A percentile compares a stretch with the other conserved stretches of the same genome.
Evolutionary conservation across 2,888 invertebrate genomes (phyloP).

Genomic region (Fabriciana adippe): DNA sequence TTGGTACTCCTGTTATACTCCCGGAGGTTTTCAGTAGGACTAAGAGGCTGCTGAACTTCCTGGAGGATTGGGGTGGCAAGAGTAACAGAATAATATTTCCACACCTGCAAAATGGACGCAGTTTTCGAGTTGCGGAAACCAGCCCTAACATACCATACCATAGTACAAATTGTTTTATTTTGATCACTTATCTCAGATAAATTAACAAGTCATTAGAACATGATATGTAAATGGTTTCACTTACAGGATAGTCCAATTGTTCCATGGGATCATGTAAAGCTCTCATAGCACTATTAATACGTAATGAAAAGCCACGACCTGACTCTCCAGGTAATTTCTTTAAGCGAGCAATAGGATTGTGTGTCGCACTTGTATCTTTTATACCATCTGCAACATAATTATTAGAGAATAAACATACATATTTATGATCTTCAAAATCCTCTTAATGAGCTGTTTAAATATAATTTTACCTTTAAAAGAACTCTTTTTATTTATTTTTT

Average conservation of each 20-base stretch:
- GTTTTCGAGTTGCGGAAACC: no score
- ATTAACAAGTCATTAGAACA: neutral
- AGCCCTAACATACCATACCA: no score
- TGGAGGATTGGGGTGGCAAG: no score
- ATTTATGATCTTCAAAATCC: neutral
- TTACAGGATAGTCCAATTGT: constrained; percentile 59
- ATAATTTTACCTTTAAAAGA: constrained; percentile 22
- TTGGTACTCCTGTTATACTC: no score
- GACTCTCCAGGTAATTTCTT: constrained; percentile 84
- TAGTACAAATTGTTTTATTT: neutral
- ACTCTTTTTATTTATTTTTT: constrained; percentile 41
- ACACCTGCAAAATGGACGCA: no score
- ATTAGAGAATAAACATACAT: neutral
- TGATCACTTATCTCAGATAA: neutral
- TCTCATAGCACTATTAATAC: constrained; percentile 85
- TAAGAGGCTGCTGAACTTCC: no score
- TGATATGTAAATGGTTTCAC: constrained; percentile 27
- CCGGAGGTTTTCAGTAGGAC: no score
- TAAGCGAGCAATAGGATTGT: constrained; percentile 77
- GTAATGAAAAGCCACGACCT: constrained; percentile 83
- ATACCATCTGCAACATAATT: constrained; percentile 29
- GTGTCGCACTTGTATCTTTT: constrained; percentile 19
- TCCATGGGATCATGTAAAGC: constrained; percentile 66
- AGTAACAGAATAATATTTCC: no score
- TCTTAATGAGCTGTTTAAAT: neutral